These are phyloP conservation scores for Dunckerocampus dactyliophorus DNA, from an alignment of 2,113 vertebrate genomes.

Conservation along the genomic window DNA sequence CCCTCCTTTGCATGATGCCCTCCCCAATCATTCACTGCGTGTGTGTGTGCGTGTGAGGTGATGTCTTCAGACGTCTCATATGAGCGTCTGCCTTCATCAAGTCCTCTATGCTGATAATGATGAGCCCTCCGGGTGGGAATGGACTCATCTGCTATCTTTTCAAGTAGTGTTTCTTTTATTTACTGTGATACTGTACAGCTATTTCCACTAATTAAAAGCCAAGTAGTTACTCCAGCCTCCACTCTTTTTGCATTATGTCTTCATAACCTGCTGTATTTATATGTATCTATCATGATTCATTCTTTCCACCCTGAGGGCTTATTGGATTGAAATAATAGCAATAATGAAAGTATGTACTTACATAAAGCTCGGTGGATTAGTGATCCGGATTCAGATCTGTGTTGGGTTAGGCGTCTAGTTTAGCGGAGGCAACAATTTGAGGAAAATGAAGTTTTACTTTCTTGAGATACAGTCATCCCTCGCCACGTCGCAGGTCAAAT, in stretches of 20 bases:
- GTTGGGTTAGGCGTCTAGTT: too few relatives aligned
- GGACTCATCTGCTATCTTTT: conserved; percentile 40
- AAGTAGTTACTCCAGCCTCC: not conserved
- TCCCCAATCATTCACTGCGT: conserved; percentile 82
- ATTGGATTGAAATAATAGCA: conserved; percentile 5
- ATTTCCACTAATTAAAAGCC: conserved; percentile 48
- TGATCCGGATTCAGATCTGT: too few relatives aligned
- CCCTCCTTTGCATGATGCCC: conserved; percentile 80
- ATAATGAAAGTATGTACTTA: not conserved
- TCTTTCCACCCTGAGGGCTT: conserved; percentile 25
- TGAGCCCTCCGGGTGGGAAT: conserved; percentile 64
- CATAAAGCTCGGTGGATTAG: too few relatives aligned
- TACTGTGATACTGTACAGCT: conserved; percentile 21
- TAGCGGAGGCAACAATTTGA: too few relatives aligned
- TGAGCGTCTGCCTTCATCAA: conserved; percentile 84
- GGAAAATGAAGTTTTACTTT: too few relatives aligned
- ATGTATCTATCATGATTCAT: conserved; percentile 30
- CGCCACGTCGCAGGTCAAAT: too few relatives aligned
- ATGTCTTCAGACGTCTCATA: conserved; percentile 82
- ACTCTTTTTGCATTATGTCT: conserved; percentile 17
- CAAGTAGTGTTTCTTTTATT: not conserved
- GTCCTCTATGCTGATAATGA: conserved; percentile 59
- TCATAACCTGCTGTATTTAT: conserved; percentile 28
- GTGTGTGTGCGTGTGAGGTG: conserved; percentile 70
- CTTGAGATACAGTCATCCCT: too few relatives aligned